Conservation (phyloP, 2,888 invertebrate species). For the Hetaerina titia region DNA sequence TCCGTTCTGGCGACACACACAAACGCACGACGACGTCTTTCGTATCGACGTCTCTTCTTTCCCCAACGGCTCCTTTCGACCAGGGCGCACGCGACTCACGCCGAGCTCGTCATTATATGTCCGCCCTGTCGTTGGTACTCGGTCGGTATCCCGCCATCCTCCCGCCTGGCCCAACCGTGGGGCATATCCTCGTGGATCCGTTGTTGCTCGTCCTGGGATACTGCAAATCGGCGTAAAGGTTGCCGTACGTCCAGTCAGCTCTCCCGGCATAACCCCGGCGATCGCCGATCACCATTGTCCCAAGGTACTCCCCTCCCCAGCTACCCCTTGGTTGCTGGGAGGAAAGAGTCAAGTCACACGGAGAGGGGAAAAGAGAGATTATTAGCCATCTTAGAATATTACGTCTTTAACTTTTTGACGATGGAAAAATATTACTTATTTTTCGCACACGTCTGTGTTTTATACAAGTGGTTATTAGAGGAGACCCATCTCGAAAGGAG, state of each 20-base stretch:
- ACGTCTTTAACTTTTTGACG: too few species aligned
- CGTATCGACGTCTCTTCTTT: neutral
- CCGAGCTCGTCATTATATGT: slow-evolving; percentile 42
- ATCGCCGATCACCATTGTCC: slow-evolving; percentile 69
- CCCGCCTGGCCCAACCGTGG: neutral
- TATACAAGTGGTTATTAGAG: too few species aligned
- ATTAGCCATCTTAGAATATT: too few species aligned
- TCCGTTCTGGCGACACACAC: slow-evolving; percentile 10
- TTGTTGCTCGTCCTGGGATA: slow-evolving; percentile 75
- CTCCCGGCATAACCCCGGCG: slow-evolving; percentile 70
- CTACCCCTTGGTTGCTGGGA: slow-evolving; percentile 68
- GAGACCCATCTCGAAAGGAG: too few species aligned
- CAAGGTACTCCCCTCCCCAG: slow-evolving; percentile 68
- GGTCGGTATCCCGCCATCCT: slow-evolving; percentile 54
- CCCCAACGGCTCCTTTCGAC: neutral
- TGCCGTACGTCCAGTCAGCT: slow-evolving; percentile 72
- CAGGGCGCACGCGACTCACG: slow-evolving; percentile 5
- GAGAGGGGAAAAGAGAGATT: neutral
- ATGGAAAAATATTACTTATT: too few species aligned
- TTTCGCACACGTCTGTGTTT: too few species aligned
- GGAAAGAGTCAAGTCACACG: slow-evolving; percentile 36
- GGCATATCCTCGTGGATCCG: slow-evolving; percentile 70
- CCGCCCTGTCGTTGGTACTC: slow-evolving; percentile 58
- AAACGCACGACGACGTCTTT: neutral
- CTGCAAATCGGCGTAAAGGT: slow-evolving; percentile 75